Conservation (phyloP, 2,888 invertebrate species). For the Ophioninae sp. region DNA sequence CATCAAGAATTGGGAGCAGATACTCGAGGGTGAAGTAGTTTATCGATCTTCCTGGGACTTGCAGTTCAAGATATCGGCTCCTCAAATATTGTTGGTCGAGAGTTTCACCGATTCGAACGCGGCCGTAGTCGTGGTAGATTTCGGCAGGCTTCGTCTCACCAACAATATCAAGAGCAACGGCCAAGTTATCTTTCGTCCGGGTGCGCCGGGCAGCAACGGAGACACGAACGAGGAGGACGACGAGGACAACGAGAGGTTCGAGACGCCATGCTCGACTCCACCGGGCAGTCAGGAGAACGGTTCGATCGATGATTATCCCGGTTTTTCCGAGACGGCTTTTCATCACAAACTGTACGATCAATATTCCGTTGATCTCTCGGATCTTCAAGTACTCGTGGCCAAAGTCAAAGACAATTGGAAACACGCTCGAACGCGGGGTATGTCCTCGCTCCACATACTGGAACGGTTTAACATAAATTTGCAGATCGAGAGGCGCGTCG, state of each 20-base stretch:
- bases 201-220: conserved; percentile 74
- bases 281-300: conserved; percentile 89
- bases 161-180: conserved; percentile 79
- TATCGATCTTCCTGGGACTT: conserved; percentile 91
- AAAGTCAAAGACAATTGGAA: conserved; percentile 95
- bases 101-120: conserved; percentile 89
- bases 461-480: conserved; percentile 85
- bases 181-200: conserved; percentile 66
- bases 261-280: conserved; percentile 93
- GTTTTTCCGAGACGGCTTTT: conserved; percentile 83
- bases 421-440: conserved; percentile 91
- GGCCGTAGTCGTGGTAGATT: conserved; percentile 92
- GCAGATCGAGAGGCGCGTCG: conserved; percentile 90
- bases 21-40: conserved; percentile 85
- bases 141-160: conserved; percentile 90
- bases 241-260: conserved; percentile 78
- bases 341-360: conserved; percentile 89
- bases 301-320: conserved; percentile 74
- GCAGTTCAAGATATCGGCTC: conserved; percentile 95
- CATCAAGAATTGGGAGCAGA: conserved; percentile 89
- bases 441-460: conserved; percentile 92
- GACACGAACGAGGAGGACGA: conserved; percentile 72
- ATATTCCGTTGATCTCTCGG: conserved; percentile 83
- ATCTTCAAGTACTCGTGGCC: conserved; percentile 90
- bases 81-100: conserved; percentile 95